Base-by-base conservation (phyloP, 2,888 invertebrate genomes). In the Norana najaformis region DNA sequence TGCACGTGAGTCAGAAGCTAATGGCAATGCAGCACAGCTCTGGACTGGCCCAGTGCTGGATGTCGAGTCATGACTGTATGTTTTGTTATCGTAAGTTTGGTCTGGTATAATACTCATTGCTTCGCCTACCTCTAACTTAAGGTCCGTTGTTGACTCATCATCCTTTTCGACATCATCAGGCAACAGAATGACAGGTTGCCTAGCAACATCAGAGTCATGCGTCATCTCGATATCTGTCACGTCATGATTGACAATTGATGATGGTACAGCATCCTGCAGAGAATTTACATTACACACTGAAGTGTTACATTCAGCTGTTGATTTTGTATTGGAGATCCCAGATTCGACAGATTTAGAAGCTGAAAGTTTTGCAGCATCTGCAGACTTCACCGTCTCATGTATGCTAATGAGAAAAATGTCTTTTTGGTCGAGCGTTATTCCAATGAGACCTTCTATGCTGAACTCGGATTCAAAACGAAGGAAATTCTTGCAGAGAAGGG, bases 401-500 rank as follows among this genome's bases (percentile, higher is more conserved):
- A 91, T 90, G 90, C 89, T 90, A 37, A 91, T 90, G 35, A 91
- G 88, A 34, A 91, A 90, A 13, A 91, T 88, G 34, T 91, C 91
- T 23, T 91, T 89, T 35, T 91, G 88, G 89, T 91, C 91, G 18
- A 91, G 82, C 23, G 91, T 91, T 39, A 91, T 91, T 41, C 91
- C 91, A 41, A 91, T 90, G 18, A 91, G 90, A 30, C 90, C 91
- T 85, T 91, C 90, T 16, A 91, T 89, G n/a, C 88, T 88, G 83
- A 91, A 91, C 39, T 91, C 91, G 20, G 91, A 90, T 37, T 91
- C 88, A 89, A 89, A 91, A 85, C 89, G 89, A n/a, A 91, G 88
- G 36, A 91, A 91, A 88, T 91, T 91, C 88, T 90, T 91, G 82
- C 91, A 91, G 18, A 91, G 88, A 37, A 91, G 88, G 30, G 91